Evolutionary conservation across 2,113 vertebrate species (phyloP).

Genomic region (Burhinus oedicnemus): DNA sequence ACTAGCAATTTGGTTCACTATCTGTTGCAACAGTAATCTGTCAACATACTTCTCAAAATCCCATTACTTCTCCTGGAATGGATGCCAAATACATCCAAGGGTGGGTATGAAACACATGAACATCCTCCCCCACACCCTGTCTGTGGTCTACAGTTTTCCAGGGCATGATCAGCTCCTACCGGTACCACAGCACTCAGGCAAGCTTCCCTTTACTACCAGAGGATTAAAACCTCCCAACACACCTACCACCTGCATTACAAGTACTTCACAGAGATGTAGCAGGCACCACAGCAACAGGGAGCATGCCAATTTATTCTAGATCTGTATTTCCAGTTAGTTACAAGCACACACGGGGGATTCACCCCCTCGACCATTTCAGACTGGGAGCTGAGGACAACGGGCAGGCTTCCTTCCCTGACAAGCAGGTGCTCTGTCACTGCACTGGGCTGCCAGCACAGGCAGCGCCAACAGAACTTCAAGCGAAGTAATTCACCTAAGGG

Average conservation of each 20-base stretch:
- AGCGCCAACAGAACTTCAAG: fast-evolving
- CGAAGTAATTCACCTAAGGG: fast-evolving
- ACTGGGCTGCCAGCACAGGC: fast-evolving
- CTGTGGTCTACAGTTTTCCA: neutral
- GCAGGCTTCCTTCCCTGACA: too few relatives aligned
- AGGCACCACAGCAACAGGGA: fast-evolving
- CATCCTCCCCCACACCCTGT: neutral
- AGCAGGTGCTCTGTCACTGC: neutral
- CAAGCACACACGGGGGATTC: fast-evolving
- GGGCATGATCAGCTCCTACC: fast-evolving
- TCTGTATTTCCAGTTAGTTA: neutral
- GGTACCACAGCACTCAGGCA: fast-evolving
- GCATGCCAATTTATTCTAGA: fast-evolving
- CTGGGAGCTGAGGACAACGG: neutral
- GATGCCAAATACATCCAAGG: neutral
- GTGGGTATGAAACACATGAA: neutral
- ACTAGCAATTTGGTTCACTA: neutral
- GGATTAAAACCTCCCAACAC: neutral
- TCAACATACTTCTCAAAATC: neutral
- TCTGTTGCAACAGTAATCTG: neutral
- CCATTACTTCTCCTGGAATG: neutral
- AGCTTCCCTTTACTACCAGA: neutral
- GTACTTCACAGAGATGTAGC: neutral
- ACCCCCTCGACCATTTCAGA: fast-evolving
- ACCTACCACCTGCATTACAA: neutral